Conservation (phyloP, 1,140 invertebrate species). For the Trichomalopsis sarcophagae region DNA sequence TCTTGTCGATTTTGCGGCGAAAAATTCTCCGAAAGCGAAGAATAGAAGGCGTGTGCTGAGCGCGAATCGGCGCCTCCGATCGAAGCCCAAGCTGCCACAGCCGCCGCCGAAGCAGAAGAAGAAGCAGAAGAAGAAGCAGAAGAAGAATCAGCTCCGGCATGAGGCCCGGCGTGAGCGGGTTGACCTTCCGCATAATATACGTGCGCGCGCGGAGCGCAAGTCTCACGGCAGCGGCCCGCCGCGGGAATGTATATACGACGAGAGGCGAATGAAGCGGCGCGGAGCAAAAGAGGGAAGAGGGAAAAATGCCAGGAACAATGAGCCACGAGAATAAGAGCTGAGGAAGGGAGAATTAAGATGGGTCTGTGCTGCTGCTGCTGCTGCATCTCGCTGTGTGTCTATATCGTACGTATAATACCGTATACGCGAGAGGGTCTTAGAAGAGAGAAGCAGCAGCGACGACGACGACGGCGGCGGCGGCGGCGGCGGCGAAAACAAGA, state of each 20-base stretch:
- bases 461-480: neutral
- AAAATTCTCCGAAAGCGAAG: conserved; percentile 14
- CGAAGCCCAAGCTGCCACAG: conserved; percentile 11
- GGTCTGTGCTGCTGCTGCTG: neutral
- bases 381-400: neutral
- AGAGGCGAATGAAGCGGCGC: neutral
- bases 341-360: conserved; percentile 1
- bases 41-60: conserved; percentile 5
- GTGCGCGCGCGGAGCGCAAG: neutral
- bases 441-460: neutral
- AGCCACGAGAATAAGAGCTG: neutral
- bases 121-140: conserved; percentile 9
- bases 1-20: neutral
- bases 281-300: neutral
- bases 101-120: neutral
- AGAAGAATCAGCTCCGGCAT: neutral
- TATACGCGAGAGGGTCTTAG: no score
- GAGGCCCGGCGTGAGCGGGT: neutral
- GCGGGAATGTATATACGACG: neutral
- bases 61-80: conserved; percentile 33
- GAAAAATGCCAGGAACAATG: conserved; percentile 24
- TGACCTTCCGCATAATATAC: conserved; percentile 41
- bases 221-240: conserved; percentile 21
- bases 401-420: neutral
- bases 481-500: neutral